Evolutionary conservation across 2,888 invertebrate species (phyloP), one percentile per base, ranked within the genome.

Genomic region (Idaea biselata): DNA sequence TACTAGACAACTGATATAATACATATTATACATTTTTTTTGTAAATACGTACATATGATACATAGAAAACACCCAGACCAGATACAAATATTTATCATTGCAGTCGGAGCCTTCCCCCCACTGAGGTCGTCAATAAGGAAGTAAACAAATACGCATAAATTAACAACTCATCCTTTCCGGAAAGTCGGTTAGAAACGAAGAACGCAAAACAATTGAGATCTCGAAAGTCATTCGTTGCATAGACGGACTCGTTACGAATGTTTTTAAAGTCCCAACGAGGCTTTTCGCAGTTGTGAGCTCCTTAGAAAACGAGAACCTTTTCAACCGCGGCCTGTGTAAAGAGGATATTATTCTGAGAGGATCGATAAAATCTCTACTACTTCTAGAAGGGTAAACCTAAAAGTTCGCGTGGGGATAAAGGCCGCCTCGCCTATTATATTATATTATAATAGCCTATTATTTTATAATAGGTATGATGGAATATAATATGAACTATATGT

Each of bases 181-280:
- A 14, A 44, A 11, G 44, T 44, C 3, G 44, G 44, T 44, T 14
- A 44, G 14, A 11, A 44, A 44, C 14, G 44, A 44, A 44, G 44
- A 44, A 44, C 8, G 44, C 44, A 14, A 14, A 14, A 44, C 44
- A 44, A 44, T 44, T 44, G 44, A 44, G 44, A 44, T 44, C 44
- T 44, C 44, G 44, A 44, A 44, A 44, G 44, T 14, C 44, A 44
- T 44, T 44, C 44, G 44, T 44, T 44, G 44, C 44, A 44, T 44
- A 44, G 44, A 44, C 44, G 44, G 44, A 44, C 44, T 44, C 44
- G 44, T 44, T 44, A 44, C 44, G 7, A 44, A 44, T 44, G 44
- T 44, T 44, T 44, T 44, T 44, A 44, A 44, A 44, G 44, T 44
- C 44, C 44, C 44, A 44, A 44, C 44, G 44, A 44, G 44, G 44